Evolutionary conservation across 2,113 vertebrate species (phyloP), one percentile per base, ranked within the genome.

Genomic region (Pagrus major): DNA sequence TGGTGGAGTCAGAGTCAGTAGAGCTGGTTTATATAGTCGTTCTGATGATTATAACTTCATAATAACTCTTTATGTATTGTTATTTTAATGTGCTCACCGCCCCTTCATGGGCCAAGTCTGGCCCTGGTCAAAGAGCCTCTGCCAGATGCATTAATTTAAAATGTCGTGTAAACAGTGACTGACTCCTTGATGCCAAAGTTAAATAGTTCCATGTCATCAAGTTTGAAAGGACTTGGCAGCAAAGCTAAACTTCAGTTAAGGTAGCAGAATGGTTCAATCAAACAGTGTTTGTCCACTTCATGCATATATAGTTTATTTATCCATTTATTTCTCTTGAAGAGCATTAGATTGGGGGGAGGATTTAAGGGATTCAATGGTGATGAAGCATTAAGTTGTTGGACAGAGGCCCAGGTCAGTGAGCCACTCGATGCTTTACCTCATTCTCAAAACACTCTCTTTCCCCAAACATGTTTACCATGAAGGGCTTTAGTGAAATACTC

Each of bases 311-410:
- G 46, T 71, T 65, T 71, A 68, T 66, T 76, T 86, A 77, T 76
- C 77, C 83, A 51, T 73, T 31, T 41, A 59, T 76, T 63, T 73
- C 47, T 77, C 68, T 80, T 84, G 23, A 78, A 66, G 46, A 80
- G 79, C 61, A 49, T 71, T 84, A 75, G 70, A 86, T 73, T 76
- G 76, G 55, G 51, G 29, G 7, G 10, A 70, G 65, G 85, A 81
- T 85, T 89, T 82, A 70, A 80, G 67, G 33, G 88, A 82, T 84
- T 89, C 58, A 25, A 76, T 37, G 77, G 76, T 76, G 76, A 88
- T 83, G 82, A 82, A 73, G 78, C 54, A 21, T 78, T 71, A 80
- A 75, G 78, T 79, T 60, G 76, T 83, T 91, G 85, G 88, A 74
- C 41, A 18, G 51, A 68, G 27, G 86, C 85, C 89, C 66, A 49